Evolutionary conservation across 2,888 invertebrate species (phyloP), one percentile per base, ranked within the genome.

Genomic region (Enchytraeus crypticus): DNA sequence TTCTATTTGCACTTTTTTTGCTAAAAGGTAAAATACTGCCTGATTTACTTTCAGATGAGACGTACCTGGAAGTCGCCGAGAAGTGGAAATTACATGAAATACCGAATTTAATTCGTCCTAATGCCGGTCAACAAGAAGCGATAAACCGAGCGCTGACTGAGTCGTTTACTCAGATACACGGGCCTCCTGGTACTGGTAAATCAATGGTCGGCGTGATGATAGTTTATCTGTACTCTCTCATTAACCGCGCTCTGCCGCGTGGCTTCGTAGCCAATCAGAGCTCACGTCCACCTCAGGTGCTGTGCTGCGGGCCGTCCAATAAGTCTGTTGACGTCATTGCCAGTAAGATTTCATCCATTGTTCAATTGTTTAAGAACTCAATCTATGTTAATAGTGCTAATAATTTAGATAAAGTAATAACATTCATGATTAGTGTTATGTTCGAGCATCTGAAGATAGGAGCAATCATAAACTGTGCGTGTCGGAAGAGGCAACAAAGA

Each of bases 181-280:
- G 77, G 5, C 71, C 71, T 5, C 72, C 74, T 5, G 76, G 74
- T 2, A 70, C 74, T 0, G 76, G 77, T 18, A 77, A 77, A 59
- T 72, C 75, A 0, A 34, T 70, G 29, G 63, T 70, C 3, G 73
- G 70, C 2, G 71, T 66, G 14, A 65, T 68, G 8, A 61, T 77
- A n/a, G 71, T 71, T 4, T 66, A 66, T 45, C 63, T 61, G 23
- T 61, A 62, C 53, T 26, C 34, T 2, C 30, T 34, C 14, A n/a
- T 63, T 33, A 67, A 67, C 57, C 27, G 21, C 18, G 34, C 29
- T 5, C 18, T 3, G 1, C 27, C 14, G n/a, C n/a, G n/a, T n/a
- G n/a, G n/a, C 8, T 11, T 11, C 23, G 8, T 27, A 2, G 21
- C 5, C 5, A 23, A 5, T 11, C 5, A 2, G 21, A 46, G 8